A percentile compares a stretch with the other conserved stretches of the same genome.
Evolutionary conservation across 2,888 invertebrate genomes (phyloP).

Genomic region (Eugnorisma glareosa): DNA sequence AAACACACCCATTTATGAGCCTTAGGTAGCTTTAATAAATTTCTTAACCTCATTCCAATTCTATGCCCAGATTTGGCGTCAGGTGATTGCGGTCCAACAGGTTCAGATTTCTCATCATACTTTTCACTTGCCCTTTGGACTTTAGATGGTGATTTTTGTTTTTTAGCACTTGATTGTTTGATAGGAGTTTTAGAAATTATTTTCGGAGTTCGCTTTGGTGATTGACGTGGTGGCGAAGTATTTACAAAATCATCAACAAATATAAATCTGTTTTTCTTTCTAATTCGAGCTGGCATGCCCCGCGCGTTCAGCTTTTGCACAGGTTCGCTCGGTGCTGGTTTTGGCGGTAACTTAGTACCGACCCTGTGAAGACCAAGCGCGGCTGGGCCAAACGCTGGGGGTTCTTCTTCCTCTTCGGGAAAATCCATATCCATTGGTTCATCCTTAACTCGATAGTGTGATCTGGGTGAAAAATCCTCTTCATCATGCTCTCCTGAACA

Average conservation of each 20-base stretch:
- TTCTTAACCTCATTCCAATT: slow-evolving; percentile 96
- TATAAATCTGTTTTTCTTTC: slow-evolving; percentile 97
- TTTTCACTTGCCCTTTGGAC: slow-evolving; percentile 87
- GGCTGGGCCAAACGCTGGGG: slow-evolving; percentile 94
- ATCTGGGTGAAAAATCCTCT: slow-evolving; percentile 76
- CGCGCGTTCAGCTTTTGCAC: slow-evolving; percentile 95
- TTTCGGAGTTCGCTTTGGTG: slow-evolving; percentile 92
- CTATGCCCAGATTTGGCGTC: slow-evolving; percentile 97
- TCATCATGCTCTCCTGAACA: slow-evolving; percentile 80
- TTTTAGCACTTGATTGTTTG: slow-evolving; percentile 85
- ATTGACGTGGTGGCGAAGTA: slow-evolving; percentile 93
- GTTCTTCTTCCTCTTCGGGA: slow-evolving; percentile 92
- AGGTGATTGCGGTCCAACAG: slow-evolving; percentile 89
- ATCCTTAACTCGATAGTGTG: slow-evolving; percentile 86
- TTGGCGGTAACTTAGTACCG: slow-evolving; percentile 93
- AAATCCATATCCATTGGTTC: slow-evolving; percentile 92
- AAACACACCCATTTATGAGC: slow-evolving; percentile 99
- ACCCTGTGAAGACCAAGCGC: slow-evolving; percentile 95
- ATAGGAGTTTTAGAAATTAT: slow-evolving; percentile 88
- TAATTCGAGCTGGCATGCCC: slow-evolving; percentile 97
- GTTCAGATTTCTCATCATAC: slow-evolving; percentile 85
- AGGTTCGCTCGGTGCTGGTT: slow-evolving; percentile 93
- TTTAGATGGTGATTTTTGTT: slow-evolving; percentile 89
- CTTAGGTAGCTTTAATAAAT: slow-evolving; percentile 98
- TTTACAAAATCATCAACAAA: slow-evolving; percentile 97